Base-by-base conservation (phyloP, 2,797 vertebrate species). In the Mionectes olivaceus region DNA sequence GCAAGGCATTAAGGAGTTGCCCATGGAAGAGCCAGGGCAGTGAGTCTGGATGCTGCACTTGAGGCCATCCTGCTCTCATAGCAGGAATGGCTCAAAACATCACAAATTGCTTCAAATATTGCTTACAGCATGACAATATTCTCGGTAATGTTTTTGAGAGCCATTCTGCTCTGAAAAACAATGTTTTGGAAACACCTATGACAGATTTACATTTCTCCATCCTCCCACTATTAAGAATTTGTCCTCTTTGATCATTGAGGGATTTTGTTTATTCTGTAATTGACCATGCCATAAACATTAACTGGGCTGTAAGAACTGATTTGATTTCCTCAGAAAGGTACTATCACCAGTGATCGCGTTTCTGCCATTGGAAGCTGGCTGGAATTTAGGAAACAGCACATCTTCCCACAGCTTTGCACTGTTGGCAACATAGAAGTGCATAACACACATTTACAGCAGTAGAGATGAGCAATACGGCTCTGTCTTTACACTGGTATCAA, bases 1-100 rank as follows among this genome's bases (percentile, higher is more conserved):
- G 43, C 1, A 21, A 18, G 37, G 47, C 2, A 2, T 52, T 13
- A 46, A 70, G 64, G 8, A 19, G 8, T 13, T 7, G 13, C 11
- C 33, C 0, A 0, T 44, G 63, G n/a, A 37, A 13, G 25, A 33
- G 24, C 39, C 0, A 0, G 25, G 27, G 10, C 8, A 9, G 11
- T 2, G 19, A 23, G 33, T 10, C 13, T 47, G 28, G 46, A 3
- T 6, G 19, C 39, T 52, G 69, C 57, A 11, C 32, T 44, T 3
- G 0, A 53, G 59, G 24, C 86, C 2, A 0, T n/a, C 47, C 73
- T 10, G 10, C 13, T 59, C 52, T 67, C 10, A 5, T 28, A 33
- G 37, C 59, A 61, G 22, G 23, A 81, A 46, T 3, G 15, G 16
- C 64, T 87, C 68, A 32, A 37, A 89, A 78, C 28, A 32, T 35